Evolutionary conservation across 2,113 vertebrate species (phyloP).

Genomic region (Paracanthobrama guichenoti): DNA sequence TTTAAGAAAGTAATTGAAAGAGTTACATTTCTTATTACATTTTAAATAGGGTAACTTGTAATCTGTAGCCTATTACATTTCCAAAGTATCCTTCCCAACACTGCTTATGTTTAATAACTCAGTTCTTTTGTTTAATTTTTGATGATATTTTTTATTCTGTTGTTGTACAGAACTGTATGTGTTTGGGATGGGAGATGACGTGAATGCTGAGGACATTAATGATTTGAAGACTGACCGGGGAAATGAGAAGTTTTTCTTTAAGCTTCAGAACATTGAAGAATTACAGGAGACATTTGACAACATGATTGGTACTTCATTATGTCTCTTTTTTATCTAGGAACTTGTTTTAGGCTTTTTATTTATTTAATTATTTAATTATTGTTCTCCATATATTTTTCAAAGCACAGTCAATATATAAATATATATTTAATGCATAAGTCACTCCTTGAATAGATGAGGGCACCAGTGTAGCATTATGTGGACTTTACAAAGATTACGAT

Average conservation of each 20-base stretch:
- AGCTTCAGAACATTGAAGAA: not conserved
- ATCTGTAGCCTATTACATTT: too few species aligned
- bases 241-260: conserved; percentile 64
- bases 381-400: not conserved
- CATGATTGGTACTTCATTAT: conserved; percentile 70
- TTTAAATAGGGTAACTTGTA: too few species aligned
- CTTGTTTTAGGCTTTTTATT: not conserved
- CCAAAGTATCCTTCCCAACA: too few species aligned
- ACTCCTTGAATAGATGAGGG: conserved; percentile 65
- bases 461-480: conserved; percentile 67
- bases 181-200: conserved; percentile 66
- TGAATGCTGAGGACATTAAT: conserved; percentile 57
- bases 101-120: not conserved
- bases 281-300: conserved; percentile 68
- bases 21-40: too few species aligned
- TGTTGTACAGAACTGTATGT: conserved; percentile 73
- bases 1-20: too few species aligned
- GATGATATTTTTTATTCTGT: not conserved
- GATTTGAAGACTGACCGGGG: conserved; percentile 57
- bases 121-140: not conserved
- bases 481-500: conserved; percentile 65
- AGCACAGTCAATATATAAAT: not conserved
- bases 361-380: not conserved
- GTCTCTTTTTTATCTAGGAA: not conserved
- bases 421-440: not conserved